phyloP scores from a whole-genome alignment of 2,113 vertebrate species.

The Takifugu bimaculatus region DNA sequence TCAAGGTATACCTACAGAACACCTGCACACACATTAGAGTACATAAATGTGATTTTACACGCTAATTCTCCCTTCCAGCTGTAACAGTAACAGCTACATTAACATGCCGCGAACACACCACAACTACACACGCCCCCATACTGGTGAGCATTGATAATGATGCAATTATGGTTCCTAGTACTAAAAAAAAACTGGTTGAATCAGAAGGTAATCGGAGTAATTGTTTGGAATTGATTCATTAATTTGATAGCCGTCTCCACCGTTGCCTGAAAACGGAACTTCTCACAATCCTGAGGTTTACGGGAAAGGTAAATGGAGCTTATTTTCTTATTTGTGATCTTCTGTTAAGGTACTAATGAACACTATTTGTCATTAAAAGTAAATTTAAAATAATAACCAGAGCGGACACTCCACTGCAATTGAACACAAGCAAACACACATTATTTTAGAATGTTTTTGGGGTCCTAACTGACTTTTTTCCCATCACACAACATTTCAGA shows the following conservation, averaged over 20 bases:
- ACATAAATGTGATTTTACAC: slow-evolving; percentile 48
- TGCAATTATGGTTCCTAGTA: neutral
- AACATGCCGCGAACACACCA: slow-evolving; percentile 41
- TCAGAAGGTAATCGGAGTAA: neutral
- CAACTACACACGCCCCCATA: slow-evolving; percentile 10
- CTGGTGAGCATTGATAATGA: slow-evolving; percentile 17
- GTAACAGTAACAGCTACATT: slow-evolving; percentile 57
- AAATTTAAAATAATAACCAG: neutral
- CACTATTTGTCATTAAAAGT: neutral
- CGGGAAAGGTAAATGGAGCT: too few species aligned
- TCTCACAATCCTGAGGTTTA: too few species aligned
- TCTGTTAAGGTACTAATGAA: neutral
- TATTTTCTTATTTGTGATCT: too few species aligned
- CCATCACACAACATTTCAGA: too few species aligned
- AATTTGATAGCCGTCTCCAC: too few species aligned
- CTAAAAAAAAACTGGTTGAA: neutral
- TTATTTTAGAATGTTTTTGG: neutral
- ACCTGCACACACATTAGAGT: slow-evolving; percentile 19
- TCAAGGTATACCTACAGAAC: slow-evolving; percentile 30
- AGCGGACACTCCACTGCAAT: too few species aligned
- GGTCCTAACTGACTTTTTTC: too few species aligned
- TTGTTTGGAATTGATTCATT: too few species aligned
- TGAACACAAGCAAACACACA: too few species aligned
- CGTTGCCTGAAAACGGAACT: too few species aligned
- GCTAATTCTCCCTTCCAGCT: slow-evolving; percentile 38